Conservation (phyloP, 2,797 vertebrate species). For the Enteromius argenteus region DNA sequence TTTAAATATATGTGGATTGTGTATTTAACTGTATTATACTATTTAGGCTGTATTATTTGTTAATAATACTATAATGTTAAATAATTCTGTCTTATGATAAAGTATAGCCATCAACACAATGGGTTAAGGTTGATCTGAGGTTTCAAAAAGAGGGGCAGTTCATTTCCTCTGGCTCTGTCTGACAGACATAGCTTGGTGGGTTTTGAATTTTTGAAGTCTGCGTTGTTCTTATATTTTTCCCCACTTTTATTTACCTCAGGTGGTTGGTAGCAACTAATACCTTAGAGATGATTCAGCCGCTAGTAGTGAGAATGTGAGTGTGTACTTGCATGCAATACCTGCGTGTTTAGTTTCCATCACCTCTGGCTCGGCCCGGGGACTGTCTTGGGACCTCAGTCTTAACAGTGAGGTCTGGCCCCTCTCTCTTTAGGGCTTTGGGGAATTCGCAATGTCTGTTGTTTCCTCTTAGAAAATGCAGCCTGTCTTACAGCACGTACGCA, state of each 20-base stretch:
- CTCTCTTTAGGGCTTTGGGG: conserved; percentile 60
- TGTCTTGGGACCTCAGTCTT: conserved; percentile 52
- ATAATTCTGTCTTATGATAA: background rate
- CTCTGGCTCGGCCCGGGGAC: conserved; percentile 58
- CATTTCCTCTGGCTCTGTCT: conserved; percentile 65
- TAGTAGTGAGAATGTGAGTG: conserved; percentile 41
- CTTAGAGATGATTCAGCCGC: conserved; percentile 71
- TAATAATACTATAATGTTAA: background rate
- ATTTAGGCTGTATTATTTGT: background rate
- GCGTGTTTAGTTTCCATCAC: conserved; percentile 64
- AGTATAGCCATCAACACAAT: background rate
- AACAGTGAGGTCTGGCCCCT: conserved; percentile 61
- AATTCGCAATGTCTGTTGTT: conserved; percentile 38
- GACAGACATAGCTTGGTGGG: conserved; percentile 59
- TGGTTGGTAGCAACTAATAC: conserved; percentile 72
- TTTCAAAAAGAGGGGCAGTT: conserved; percentile 40
- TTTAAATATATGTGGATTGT: background rate
- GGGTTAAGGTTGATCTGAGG: background rate
- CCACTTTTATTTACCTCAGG: conserved; percentile 25
- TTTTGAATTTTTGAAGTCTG: conserved; percentile 64
- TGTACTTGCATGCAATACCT: conserved; percentile 58
- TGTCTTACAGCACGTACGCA: conserved; percentile 36
- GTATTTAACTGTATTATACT: background rate
- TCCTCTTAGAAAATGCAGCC: conserved; percentile 41
- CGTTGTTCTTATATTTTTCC: conserved; percentile 49